Evolutionary conservation across 2,888 invertebrate genomes (phyloP).

Genomic region (Lasioglossum villosulum): DNA sequence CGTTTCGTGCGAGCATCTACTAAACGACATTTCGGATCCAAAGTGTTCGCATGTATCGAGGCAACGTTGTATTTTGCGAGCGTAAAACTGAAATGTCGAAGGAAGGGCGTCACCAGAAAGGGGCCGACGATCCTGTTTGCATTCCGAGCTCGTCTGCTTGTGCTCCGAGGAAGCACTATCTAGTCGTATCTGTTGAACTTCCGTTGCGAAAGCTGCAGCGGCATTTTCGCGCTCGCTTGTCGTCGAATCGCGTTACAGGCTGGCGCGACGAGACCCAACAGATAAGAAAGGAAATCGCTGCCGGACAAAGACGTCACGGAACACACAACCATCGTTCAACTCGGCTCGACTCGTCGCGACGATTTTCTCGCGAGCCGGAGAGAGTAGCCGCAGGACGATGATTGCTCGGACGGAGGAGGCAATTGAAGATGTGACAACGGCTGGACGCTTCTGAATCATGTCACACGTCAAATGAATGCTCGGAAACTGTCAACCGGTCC

Average conservation of each 20-base stretch:
- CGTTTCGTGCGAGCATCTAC: background rate
- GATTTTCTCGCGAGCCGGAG: slow-evolving; percentile 62
- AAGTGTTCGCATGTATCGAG: background rate
- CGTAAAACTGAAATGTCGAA: background rate
- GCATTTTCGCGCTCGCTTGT: slow-evolving; percentile 13
- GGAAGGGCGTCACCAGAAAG: background rate
- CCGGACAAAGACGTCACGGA: slow-evolving; percentile 33
- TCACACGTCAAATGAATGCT: slow-evolving; percentile 83
- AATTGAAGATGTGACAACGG: slow-evolving; percentile 84
- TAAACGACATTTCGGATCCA: background rate
- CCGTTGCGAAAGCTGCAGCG: slow-evolving; percentile 33
- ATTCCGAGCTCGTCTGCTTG: background rate
- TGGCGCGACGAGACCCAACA: slow-evolving; percentile 22
- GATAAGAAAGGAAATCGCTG: slow-evolving; percentile 57
- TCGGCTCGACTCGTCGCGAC: slow-evolving; percentile 33
- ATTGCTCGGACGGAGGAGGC: slow-evolving; percentile 78
- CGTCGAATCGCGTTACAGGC: slow-evolving; percentile 44
- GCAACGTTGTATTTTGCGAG: background rate
- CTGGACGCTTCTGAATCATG: slow-evolving; percentile 84
- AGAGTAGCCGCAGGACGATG: slow-evolving; percentile 68
- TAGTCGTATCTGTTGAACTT: slow-evolving; percentile 32
- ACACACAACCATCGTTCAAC: background rate
- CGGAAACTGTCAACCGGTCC: slow-evolving; percentile 82
- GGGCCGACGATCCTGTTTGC: background rate
- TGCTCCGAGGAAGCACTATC: slow-evolving; percentile 27